Conservation (phyloP, 1,140 invertebrate species). For the Aethina tumida region DNA sequence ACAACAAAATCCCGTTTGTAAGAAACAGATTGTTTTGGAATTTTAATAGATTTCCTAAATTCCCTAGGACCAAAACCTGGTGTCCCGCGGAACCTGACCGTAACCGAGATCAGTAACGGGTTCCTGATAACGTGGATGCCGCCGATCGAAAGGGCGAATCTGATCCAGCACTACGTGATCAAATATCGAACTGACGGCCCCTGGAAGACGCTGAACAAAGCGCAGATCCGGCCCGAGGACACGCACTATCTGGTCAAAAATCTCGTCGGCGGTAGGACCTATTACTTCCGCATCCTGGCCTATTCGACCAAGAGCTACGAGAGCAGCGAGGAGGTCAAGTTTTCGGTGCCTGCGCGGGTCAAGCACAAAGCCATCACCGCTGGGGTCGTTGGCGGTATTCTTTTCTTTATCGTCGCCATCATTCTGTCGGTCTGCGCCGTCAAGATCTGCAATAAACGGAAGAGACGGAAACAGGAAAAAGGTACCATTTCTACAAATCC, state of each 20-base stretch:
- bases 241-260: conserved; percentile 86
- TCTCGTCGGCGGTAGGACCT: conserved; percentile 77
- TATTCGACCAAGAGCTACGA: conserved; percentile 75
- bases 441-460: conserved; percentile 94
- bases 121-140: conserved; percentile 82
- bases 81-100: conserved; percentile 76
- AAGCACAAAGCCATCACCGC: conserved; percentile 90
- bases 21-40: too few species aligned
- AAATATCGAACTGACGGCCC: conserved; percentile 80
- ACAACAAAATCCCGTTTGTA: too few species aligned
- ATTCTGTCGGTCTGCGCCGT: conserved; percentile 92
- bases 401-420: conserved; percentile 94
- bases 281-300: conserved; percentile 81
- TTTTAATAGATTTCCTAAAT: too few species aligned
- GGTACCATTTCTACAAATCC: too few species aligned
- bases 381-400: conserved; percentile 85
- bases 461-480: conserved; percentile 94
- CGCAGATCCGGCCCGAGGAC: conserved; percentile 77
- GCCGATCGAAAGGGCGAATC: conserved; percentile 64
- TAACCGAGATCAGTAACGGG: conserved; percentile 75
- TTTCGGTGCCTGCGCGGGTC: conserved; percentile 74
- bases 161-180: conserved; percentile 84
- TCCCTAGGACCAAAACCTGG: conserved; percentile 75
- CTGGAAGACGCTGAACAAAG: conserved; percentile 79
- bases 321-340: conserved; percentile 75